A percentile compares a stretch with the other conserved stretches of the same genome.
Evolutionary conservation across 2,888 invertebrate species (phyloP).

Genomic region (Cenopis cana): DNA sequence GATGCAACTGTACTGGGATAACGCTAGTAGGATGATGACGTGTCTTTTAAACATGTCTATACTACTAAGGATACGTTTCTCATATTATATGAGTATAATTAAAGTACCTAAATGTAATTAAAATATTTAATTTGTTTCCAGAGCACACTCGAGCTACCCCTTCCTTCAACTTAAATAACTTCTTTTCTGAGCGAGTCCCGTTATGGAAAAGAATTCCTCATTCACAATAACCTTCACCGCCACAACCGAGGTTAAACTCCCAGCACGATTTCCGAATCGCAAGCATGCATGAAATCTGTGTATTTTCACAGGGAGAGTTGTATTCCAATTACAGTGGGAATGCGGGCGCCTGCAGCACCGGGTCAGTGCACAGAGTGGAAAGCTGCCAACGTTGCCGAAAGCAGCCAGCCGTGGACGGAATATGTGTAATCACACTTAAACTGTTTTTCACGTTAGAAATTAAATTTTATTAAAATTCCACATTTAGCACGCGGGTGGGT

Average conservation of each 20-base stretch:
- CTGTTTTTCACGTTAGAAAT: constrained; percentile 17
- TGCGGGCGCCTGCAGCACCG: constrained; percentile 28
- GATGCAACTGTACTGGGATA: too few relatives aligned
- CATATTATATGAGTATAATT: not conserved
- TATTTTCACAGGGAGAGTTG: constrained; percentile 17
- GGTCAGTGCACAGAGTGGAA: constrained; percentile 41
- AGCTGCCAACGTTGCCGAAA: constrained; percentile 34
- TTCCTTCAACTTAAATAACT: too few relatives aligned
- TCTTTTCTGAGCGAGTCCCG: too few relatives aligned
- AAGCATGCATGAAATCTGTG: constrained; percentile 22
- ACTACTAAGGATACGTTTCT: not conserved
- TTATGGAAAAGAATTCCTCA: too few relatives aligned
- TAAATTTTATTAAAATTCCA: constrained; percentile 11
- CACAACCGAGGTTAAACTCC: not conserved
- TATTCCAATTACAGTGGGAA: constrained; percentile 38
- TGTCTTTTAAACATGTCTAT: constrained; percentile 7
- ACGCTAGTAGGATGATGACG: too few relatives aligned
- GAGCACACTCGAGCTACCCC: too few relatives aligned
- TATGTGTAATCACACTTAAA: constrained; percentile 22
- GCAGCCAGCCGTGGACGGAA: not conserved
- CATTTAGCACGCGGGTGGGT: too few relatives aligned
- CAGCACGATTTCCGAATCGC: not conserved
- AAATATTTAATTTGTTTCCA: too few relatives aligned
- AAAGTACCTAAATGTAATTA: too few relatives aligned
- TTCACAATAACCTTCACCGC: not conserved